These are phyloP conservation scores for Scolopax mira DNA, from an alignment of 2,113 vertebrate genomes.

Conservation along the genomic window DNA sequence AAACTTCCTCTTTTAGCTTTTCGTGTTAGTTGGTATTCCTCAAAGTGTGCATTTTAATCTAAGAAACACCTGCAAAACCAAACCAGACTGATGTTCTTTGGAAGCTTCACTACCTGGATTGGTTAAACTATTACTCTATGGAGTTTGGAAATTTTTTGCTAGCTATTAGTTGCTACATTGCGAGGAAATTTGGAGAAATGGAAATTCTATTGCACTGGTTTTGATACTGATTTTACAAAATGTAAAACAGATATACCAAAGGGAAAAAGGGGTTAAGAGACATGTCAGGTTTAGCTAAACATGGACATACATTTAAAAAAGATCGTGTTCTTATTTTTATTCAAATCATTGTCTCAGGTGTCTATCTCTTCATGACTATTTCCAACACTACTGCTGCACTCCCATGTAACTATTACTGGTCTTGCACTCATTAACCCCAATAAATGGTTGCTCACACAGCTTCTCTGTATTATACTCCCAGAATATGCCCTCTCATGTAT, in stretches of 20 bases:
- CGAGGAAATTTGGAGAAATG: not conserved
- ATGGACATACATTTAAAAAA: not conserved
- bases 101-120: not conserved
- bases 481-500: slow-evolving; percentile 20
- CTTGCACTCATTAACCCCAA: slow-evolving; percentile 36
- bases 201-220: not conserved
- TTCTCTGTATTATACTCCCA: slow-evolving; percentile 11
- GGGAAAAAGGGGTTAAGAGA: not conserved
- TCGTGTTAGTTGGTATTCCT: not conserved
- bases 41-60: not conserved
- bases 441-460: slow-evolving; percentile 33
- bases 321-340: not conserved
- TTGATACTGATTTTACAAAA: not conserved
- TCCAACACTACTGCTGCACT: not conserved
- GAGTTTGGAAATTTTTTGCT: not conserved
- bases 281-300: not conserved
- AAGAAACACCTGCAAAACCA: not conserved
- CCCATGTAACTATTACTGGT: not conserved
- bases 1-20: not conserved
- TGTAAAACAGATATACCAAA: not conserved
- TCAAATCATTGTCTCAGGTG: not conserved
- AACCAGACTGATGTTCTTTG: not conserved
- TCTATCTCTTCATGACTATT: not conserved
- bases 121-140: not conserved
- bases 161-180: not conserved